Percentiles rank a stretch among this genome's conserved stretches.
These are phyloP conservation scores for Acholoe squamosa DNA, from an alignment of 2,888 invertebrate species.

Conservation along the genomic window DNA sequence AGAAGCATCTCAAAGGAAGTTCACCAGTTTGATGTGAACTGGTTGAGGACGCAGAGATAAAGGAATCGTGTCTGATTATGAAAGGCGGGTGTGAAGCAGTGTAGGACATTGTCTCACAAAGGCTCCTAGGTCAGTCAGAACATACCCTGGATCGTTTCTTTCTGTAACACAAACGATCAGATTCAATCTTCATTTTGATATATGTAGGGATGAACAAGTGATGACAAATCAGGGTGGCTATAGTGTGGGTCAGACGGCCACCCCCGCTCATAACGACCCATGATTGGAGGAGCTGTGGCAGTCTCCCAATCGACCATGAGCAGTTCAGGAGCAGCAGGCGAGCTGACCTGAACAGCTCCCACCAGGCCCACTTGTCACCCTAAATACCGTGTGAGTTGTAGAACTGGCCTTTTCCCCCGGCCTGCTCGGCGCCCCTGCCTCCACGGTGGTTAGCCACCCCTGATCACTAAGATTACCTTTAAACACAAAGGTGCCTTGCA, in stretches of 20 bases:
- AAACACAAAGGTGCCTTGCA: conserved; percentile 16
- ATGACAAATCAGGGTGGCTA: neutral
- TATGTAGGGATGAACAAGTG: neutral
- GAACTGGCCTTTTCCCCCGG: neutral
- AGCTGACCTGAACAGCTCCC: neutral
- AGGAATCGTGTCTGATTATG: too few species aligned
- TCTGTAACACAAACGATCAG: too few species aligned
- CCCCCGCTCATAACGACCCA: neutral
- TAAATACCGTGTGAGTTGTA: conserved; percentile 42
- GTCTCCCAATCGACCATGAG: conserved; percentile 5
- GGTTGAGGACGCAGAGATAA: too few species aligned
- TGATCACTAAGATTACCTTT: conserved; percentile 29
- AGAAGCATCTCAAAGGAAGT: too few species aligned
- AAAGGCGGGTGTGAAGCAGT: too few species aligned
- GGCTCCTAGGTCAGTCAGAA: too few species aligned
- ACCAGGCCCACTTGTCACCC: conserved; percentile 25
- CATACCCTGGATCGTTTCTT: too few species aligned
- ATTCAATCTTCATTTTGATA: too few species aligned
- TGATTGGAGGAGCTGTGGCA: conserved; percentile 1
- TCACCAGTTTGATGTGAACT: too few species aligned
- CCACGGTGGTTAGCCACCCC: conserved; percentile 2
- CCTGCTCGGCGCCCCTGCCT: neutral
- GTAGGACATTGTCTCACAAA: too few species aligned
- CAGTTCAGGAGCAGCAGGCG: conserved; percentile 5
- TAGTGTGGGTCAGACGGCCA: neutral